These are phyloP conservation scores for Tetranychus truncatus DNA, from an alignment of 2,888 invertebrate genomes.

Conservation along the genomic window DNA sequence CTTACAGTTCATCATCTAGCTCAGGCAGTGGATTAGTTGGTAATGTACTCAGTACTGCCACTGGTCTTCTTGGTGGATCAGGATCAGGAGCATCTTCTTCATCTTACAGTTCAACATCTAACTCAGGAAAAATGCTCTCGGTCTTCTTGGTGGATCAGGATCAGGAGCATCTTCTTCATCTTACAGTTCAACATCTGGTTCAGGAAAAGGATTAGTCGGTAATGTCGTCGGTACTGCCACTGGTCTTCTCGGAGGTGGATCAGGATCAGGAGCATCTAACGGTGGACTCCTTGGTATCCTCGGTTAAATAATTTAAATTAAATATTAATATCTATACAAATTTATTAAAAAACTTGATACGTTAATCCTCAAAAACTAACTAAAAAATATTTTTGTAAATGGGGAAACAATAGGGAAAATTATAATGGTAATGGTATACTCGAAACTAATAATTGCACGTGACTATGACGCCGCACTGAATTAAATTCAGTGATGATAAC, in stretches of 20 bases:
- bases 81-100: background rate
- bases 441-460: too few species aligned
- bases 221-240: too few species aligned
- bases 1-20: background rate
- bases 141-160: background rate
- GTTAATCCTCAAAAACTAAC: too few species aligned
- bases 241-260: background rate
- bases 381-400: too few species aligned
- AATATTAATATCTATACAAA: too few species aligned
- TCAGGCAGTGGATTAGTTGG: too few species aligned
- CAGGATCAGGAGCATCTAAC: background rate
- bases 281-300: background rate
- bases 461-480: too few species aligned
- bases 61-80: background rate
- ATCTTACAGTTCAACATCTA: background rate
- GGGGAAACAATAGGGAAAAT: too few species aligned
- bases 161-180: too few species aligned
- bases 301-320: background rate
- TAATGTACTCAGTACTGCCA: background rate
- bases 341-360: too few species aligned
- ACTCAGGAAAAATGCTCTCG: background rate
- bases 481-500: too few species aligned
- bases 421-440: too few species aligned
- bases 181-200: background rate
- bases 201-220: background rate